Base-by-base conservation (phyloP, 2,113 vertebrate species). In the Syrmaticus mikado region DNA sequence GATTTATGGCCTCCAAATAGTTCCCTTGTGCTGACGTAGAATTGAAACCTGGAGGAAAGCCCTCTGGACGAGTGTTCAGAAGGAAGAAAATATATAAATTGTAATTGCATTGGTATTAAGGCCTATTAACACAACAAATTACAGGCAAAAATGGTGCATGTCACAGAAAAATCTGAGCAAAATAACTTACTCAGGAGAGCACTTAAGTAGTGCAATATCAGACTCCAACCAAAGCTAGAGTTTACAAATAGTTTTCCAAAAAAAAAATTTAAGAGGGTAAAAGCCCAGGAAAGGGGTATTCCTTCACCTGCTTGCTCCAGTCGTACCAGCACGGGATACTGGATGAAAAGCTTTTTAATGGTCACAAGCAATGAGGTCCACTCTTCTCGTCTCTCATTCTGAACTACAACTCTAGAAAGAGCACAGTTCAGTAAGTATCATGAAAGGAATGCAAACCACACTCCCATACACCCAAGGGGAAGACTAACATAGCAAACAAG, bases 271-370 rank as follows among this genome's bases (percentile, higher is more conserved):
- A 46, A 45, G 82, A 65, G 24, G 4, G 10, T 19, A 66, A 61
- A 80, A 78, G 30, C 8, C 73, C 1, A 2, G 17, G 19, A 67
- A 72, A 82, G 18, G 22, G 82, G 16, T 14, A 72, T 20, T 73
- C 40, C 34, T 74, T 50, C 97, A 99, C 99, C 99, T 98, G 99
- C 98, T 98, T 98, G 98, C 90, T 99, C 98, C 8, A 99, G 97
- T 6, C 99, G 98, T 71, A 99, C 99, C 95, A 99, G 90, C 50
- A 99, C 98, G 11, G 99, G 99, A 84, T 99, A 99, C 95, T 99
- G 99, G 91, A 99, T 99, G 94, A 99, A 99, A 73, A 99, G 99
- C 61, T 99, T 99, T 96, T 99, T 99, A 92, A 99, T 99, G 32
- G 99, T 99, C 89, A 99, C 98, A 10, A 99, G 98, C 50, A 99